Evolutionary conservation across 1,140 invertebrate genomes (phyloP).

Genomic region (Drosophila malerkotliana): DNA sequence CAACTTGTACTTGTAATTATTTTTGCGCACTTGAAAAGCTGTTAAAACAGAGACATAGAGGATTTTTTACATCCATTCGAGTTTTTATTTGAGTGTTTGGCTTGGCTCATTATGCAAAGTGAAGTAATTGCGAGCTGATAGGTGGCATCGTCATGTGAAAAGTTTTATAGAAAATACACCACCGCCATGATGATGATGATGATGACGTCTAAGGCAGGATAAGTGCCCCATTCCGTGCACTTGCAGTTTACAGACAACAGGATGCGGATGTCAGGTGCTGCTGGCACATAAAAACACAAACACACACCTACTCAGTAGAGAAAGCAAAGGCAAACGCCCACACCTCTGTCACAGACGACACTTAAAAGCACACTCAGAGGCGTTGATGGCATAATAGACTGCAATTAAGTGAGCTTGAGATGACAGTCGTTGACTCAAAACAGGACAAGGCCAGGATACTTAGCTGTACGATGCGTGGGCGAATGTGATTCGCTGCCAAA

Average conservation of each 20-base stretch:
- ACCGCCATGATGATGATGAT: slow-evolving; percentile 10
- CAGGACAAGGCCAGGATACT: slow-evolving; percentile 32
- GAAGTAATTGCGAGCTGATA: slow-evolving; percentile 71
- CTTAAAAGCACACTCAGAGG: slow-evolving; percentile 65
- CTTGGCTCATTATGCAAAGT: slow-evolving; percentile 71
- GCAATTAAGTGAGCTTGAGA: slow-evolving; percentile 77
- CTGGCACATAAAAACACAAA: slow-evolving; percentile 37
- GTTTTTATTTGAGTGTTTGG: slow-evolving; percentile 38
- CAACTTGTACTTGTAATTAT: slow-evolving; percentile 57
- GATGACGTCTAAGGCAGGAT: slow-evolving; percentile 46
- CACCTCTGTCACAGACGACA: slow-evolving; percentile 29
- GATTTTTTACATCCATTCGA: slow-evolving; percentile 11
- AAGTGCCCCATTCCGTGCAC: slow-evolving; percentile 52
- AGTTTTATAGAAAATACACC: slow-evolving; percentile 55
- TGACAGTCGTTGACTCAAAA: slow-evolving; percentile 55
- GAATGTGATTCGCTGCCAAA: slow-evolving; percentile 6
- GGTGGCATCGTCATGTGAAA: slow-evolving; percentile 38
- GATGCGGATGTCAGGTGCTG: slow-evolving; percentile 64
- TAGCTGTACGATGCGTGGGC: neutral
- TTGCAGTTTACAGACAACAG: slow-evolving; percentile 60
- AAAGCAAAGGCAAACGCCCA: neutral
- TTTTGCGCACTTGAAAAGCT: slow-evolving; percentile 50
- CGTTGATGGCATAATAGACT: slow-evolving; percentile 81
- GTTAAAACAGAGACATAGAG: slow-evolving; percentile 19
- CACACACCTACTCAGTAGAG: slow-evolving; percentile 7